Evolutionary conservation across 2,888 invertebrate species (phyloP).

Genomic region (Epinotia ramella): DNA sequence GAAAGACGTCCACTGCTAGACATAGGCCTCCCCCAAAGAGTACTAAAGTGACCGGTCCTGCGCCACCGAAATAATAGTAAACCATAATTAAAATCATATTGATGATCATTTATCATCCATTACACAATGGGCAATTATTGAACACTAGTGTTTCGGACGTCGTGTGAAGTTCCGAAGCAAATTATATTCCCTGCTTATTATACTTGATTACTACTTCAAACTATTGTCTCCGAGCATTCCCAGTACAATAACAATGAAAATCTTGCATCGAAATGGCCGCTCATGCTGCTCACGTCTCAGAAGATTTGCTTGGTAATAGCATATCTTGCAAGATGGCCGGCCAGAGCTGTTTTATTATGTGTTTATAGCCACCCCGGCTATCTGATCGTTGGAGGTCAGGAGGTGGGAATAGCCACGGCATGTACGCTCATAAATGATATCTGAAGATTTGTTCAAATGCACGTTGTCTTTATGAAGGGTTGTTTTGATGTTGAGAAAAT

Average conservation of each 20-base stretch:
- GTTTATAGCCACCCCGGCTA: conserved; percentile 69
- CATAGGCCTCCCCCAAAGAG: too few species aligned
- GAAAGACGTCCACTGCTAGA: too few species aligned
- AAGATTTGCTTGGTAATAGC: conserved; percentile 50
- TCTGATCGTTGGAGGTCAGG: conserved; percentile 59
- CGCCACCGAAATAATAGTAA: too few species aligned
- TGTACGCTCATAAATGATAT: conserved; percentile 43
- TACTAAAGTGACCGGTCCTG: too few species aligned
- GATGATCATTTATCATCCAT: too few species aligned
- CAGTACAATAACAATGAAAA: not conserved
- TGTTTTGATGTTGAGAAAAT: not conserved
- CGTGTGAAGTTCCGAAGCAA: too few species aligned
- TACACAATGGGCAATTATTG: too few species aligned
- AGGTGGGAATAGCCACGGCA: conserved; percentile 45
- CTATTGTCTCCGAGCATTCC: too few species aligned
- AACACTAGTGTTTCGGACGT: too few species aligned
- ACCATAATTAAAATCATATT: too few species aligned
- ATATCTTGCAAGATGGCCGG: conserved; percentile 52
- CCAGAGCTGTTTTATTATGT: conserved; percentile 64
- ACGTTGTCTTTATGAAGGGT: not conserved
- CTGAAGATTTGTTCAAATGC: conserved; percentile 32
- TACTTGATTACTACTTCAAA: too few species aligned
- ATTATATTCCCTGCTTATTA: too few species aligned
- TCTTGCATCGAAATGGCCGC: not conserved
- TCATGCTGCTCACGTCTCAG: conserved; percentile 52